phyloP scores from a whole-genome alignment of 2,888 invertebrate genomes.

The Catotricha subobsoleta region DNA sequence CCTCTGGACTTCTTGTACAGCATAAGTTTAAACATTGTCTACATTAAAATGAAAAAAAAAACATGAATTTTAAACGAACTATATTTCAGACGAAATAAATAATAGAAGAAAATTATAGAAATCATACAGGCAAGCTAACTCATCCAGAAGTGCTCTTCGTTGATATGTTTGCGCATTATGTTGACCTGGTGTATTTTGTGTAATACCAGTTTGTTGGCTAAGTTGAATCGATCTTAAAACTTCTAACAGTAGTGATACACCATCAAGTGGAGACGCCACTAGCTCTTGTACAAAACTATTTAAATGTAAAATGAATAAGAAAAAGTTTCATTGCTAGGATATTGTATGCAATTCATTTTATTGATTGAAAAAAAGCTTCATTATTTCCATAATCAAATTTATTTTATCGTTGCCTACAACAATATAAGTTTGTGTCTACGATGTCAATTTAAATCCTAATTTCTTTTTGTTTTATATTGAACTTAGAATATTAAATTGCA shows the following conservation, averaged over 20 bases:
- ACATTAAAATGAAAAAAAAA: slow-evolving; percentile 10
- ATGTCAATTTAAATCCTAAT: too few relatives aligned
- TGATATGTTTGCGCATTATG: slow-evolving; percentile 47
- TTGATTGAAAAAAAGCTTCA: too few relatives aligned
- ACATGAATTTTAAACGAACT: not conserved
- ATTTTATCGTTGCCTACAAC: too few relatives aligned
- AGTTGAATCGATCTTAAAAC: slow-evolving; percentile 71
- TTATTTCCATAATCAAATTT: too few relatives aligned
- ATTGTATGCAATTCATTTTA: too few relatives aligned
- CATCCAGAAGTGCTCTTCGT: slow-evolving; percentile 62
- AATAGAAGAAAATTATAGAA: not conserved
- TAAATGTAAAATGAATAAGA: too few relatives aligned
- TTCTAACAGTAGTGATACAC: slow-evolving; percentile 66
- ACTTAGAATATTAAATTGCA: too few relatives aligned
- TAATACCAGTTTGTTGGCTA: slow-evolving; percentile 45
- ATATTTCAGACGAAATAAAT: not conserved
- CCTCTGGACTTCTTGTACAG: slow-evolving; percentile 61
- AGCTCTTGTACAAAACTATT: slow-evolving; percentile 86
- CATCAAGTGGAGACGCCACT: slow-evolving; percentile 71
- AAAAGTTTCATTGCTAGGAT: too few relatives aligned
- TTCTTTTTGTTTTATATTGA: too few relatives aligned
- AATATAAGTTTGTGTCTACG: too few relatives aligned
- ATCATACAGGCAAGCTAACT: slow-evolving; percentile 63
- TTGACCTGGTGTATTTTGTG: slow-evolving; percentile 24
- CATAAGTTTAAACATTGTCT: slow-evolving; percentile 69